Percentiles rank a stretch among this genome's conserved stretches.
These are phyloP conservation scores for Macaria notata DNA, from an alignment of 2,888 invertebrate species.

Conservation along the genomic window DNA sequence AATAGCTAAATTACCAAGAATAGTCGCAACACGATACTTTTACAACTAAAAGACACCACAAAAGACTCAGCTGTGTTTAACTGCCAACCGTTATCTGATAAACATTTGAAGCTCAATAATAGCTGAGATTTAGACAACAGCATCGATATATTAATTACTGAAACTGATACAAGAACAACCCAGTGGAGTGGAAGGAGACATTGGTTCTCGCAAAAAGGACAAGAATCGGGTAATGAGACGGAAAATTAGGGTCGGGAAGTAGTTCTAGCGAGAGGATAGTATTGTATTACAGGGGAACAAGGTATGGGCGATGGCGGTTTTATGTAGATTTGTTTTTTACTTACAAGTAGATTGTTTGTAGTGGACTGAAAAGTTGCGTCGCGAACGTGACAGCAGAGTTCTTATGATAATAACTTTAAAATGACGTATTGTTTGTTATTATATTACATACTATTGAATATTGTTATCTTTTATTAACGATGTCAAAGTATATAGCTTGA, in stretches of 20 bases:
- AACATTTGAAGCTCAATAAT: slow-evolving; percentile 28
- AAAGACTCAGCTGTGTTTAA: slow-evolving; percentile 12
- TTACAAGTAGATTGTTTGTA: too few relatives aligned
- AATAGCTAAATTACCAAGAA: too few relatives aligned
- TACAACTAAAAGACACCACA: slow-evolving; percentile 12
- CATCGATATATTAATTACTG: slow-evolving; percentile 47
- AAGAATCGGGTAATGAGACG: slow-evolving; percentile 71
- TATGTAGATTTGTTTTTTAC: too few relatives aligned
- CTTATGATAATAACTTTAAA: too few relatives aligned
- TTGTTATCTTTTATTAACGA: too few relatives aligned
- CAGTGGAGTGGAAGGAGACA: slow-evolving; percentile 51
- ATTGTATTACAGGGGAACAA: slow-evolving; percentile 53
- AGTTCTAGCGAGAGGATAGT: slow-evolving; percentile 50
- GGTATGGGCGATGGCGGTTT: slow-evolving; percentile 34
- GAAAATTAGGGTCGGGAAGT: slow-evolving; percentile 74
- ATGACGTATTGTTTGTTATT: too few relatives aligned
- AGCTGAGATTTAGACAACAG: slow-evolving; percentile 32
- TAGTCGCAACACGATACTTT: slow-evolving; percentile 30
- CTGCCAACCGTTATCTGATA: slow-evolving; percentile 27
- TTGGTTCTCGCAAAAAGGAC: slow-evolving; percentile 69
- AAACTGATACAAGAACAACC: slow-evolving; percentile 52
- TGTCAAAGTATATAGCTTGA: too few relatives aligned
- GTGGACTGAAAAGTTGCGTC: too few relatives aligned
- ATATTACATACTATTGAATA: too few relatives aligned
- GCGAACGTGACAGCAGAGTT: too few relatives aligned